Percentiles rank a stretch among this genome's conserved stretches.
Evolutionary conservation across 1,140 invertebrate species (phyloP).

Genomic region (Conus ventricosus): DNA sequence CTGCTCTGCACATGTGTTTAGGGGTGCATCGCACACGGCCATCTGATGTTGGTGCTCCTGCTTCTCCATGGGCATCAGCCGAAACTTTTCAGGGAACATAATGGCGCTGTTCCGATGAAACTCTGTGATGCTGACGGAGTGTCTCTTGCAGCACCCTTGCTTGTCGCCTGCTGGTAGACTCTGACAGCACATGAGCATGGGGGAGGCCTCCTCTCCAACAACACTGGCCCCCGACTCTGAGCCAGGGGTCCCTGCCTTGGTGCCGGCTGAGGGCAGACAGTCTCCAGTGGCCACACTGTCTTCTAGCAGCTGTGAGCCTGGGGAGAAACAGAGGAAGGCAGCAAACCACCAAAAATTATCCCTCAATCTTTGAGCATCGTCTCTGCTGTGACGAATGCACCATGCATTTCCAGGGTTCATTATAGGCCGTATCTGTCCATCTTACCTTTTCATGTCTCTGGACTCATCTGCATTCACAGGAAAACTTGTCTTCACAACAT

Average conservation of each 20-base stretch:
- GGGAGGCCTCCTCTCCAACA: neutral
- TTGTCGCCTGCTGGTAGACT: constrained; percentile 39
- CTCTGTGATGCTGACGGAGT: constrained; percentile 68
- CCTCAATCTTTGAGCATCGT: neutral
- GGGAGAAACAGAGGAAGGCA: neutral
- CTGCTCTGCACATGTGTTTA: constrained; percentile 32
- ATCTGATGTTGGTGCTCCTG: constrained; percentile 57
- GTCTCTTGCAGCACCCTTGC: constrained; percentile 60
- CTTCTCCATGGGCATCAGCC: constrained; percentile 62
- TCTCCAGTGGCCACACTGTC: constrained; percentile 1
- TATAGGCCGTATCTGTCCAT: too few relatives aligned
- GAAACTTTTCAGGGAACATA: constrained; percentile 50
- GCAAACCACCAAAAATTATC: neutral
- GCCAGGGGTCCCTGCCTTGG: neutral
- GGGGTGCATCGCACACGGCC: constrained; percentile 69
- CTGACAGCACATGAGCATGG: constrained; percentile 42
- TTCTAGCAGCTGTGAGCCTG: constrained; percentile 32
- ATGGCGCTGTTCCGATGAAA: constrained; percentile 57
- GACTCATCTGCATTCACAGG: too few relatives aligned
- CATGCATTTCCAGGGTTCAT: too few relatives aligned
- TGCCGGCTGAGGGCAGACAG: neutral
- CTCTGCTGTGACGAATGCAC: too few relatives aligned
- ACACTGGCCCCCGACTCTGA: neutral
- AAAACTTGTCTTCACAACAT: too few relatives aligned
- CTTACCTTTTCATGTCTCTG: too few relatives aligned